Evolutionary conservation across 2,888 invertebrate genomes (phyloP), one percentile per base, ranked within the genome.

Genomic region (Himalopsyche japonica): DNA sequence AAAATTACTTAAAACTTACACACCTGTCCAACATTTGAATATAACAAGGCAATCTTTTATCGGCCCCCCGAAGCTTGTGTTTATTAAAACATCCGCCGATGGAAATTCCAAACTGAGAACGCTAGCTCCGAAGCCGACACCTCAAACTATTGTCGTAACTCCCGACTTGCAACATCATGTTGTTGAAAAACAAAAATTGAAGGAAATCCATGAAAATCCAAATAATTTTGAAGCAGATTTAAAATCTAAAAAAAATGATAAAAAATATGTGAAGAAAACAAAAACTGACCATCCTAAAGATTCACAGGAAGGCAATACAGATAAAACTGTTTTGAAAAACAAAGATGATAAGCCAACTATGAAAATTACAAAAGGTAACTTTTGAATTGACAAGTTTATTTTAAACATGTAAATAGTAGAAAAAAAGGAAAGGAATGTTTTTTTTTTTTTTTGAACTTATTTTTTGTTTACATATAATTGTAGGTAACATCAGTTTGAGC

Each of bases 41-140:
- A 84, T 88, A 82, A 79, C 84, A 88, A 92, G 92, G 82, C 92
- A 92, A 82, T 91, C 92, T 91, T 92, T 92, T 87, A 92, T 92
- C 24, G 92, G 92, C 0, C 92, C 92, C 5, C 92, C 92, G 3
- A 92, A 92, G 84, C 88, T 92, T 80, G 92, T 92, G 1, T 92
- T 92, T 87, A 92, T 92, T 79, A 92, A 92, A 88, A 92, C 92
- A 1, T 88, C 90, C 0, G 92, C 92, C 86, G 91, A 91, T 0
- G 89, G 89, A 1, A 89, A 91, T 86, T 90, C 91, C 0, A 90
- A 91, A 0, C 88, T 92, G 3, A 88, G 92, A 7, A 90, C 91
- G 0, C 90, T 90, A 0, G 90, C 88, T 5, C 90, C 91, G 0
- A 92, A 92, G 86, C 91, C 92, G 1, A n/a, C 80, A n/a, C 82